phyloP scores from a whole-genome alignment of 2,113 vertebrate genomes.

The Dryoscopus gambensis region DNA sequence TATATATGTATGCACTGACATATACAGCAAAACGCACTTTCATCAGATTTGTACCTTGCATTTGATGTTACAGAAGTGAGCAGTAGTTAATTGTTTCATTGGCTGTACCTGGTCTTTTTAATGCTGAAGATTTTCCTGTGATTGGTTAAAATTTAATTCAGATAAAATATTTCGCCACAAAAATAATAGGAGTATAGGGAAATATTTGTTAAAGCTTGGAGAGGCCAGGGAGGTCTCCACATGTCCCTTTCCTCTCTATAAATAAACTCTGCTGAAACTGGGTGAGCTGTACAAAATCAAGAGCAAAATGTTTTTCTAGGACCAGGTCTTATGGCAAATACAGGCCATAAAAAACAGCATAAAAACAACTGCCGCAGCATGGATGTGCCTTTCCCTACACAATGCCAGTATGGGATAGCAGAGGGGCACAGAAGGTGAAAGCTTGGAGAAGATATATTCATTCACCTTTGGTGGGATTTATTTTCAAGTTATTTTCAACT shows the following conservation, averaged over 20 bases:
- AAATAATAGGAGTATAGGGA: background rate
- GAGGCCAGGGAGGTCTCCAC: background rate
- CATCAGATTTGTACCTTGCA: background rate
- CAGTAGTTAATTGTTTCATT: background rate
- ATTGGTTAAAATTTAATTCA: background rate
- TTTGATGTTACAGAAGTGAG: background rate
- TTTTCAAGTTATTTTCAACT: background rate
- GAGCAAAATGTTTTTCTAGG: background rate
- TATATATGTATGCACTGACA: background rate
- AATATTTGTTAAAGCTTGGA: background rate
- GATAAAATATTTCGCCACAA: background rate
- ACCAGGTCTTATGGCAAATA: background rate
- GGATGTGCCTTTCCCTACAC: background rate
- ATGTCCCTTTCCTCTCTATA: background rate
- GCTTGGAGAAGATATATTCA: background rate
- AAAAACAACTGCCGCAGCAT: background rate
- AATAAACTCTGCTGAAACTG: background rate
- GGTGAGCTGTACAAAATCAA: background rate
- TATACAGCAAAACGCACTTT: background rate
- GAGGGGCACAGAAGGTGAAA: background rate
- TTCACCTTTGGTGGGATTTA: background rate
- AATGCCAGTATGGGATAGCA: background rate
- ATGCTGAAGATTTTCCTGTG: background rate
- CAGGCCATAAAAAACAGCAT: background rate
- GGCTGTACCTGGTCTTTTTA: background rate